Evolutionary conservation across 2,113 vertebrate species (phyloP), one percentile per base, ranked within the genome.

Genomic region (Nerophis ophidion): DNA sequence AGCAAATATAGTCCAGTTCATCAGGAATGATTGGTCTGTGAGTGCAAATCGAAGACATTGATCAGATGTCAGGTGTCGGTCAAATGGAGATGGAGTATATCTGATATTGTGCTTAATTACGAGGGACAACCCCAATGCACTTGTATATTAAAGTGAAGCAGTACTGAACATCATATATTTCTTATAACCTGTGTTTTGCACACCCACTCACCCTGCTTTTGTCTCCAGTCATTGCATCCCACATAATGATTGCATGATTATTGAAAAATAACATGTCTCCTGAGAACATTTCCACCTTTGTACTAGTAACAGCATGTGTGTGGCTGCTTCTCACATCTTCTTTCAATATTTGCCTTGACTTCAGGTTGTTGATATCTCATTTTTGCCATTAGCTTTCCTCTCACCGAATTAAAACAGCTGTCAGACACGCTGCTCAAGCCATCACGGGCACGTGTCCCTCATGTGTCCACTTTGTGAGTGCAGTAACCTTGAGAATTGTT

Each of bases 1-100:
- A 44, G 53, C 52, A 44, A 42, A 71, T 71, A 49, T 65, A 17
- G 16, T 36, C 3, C 26, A 26, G 26, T 26, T 26, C 26, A 75
- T 58, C 52, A 61, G 76, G 77, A 83, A 60, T 46, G 77, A 77
- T 65, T 26, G 42, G 55, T 58, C 34, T 55, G 49, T 0, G 35
- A 72, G 81, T 76, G 72, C 71, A 61, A 26, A 26, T 72, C 65
- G 73, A 86, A 86, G 46, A 55, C 77, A 89, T 87, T 86, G 85
- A 87, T 83, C 44, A 34, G 57, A 64, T 46, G 77, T 81, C 84
- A 83, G 70, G 67, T 76, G 74, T 59, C 74, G 70, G 75, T 82
- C 81, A 80, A 60, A 77, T 60, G 49, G 65, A 86, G 77, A 82
- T 71, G 63, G 70, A 82, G 72, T 51, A 70, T 63, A 67, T 80